Evolutionary conservation across 1,140 invertebrate species (phyloP).

Genomic region (Halesus radiatus): DNA sequence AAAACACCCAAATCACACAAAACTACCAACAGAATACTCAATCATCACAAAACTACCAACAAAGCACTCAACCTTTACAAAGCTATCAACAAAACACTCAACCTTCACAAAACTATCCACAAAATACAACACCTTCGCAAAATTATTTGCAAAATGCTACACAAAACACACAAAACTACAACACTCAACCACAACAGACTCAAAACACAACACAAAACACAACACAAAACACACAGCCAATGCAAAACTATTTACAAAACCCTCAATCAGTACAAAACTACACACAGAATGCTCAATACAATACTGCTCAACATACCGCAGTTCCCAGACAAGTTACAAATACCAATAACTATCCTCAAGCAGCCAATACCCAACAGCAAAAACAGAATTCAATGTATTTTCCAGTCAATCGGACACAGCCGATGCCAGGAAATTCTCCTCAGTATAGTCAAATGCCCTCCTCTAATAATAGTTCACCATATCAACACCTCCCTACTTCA

Average conservation of each 20-base stretch:
- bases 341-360: conserved; percentile 40
- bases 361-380: conserved; percentile 45
- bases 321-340: conserved; percentile 38
- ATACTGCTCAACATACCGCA: conserved; percentile 50
- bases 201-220: conserved; percentile 61
- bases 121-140: neutral
- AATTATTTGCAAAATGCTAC: conserved; percentile 1
- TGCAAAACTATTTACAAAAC: conserved; percentile 57
- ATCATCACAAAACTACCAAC: neutral
- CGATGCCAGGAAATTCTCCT: conserved; percentile 24
- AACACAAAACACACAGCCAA: conserved; percentile 54
- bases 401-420: conserved; percentile 54
- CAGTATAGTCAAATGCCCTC: conserved; percentile 38
- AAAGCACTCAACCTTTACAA: neutral
- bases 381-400: conserved; percentile 57
- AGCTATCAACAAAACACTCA: neutral
- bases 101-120: conserved; percentile 55
- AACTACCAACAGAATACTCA: conserved; percentile 1
- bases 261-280: conserved; percentile 63
- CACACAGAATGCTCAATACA: conserved; percentile 25
- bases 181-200: conserved; percentile 63
- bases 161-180: conserved; percentile 55
- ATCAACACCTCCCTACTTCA: conserved; percentile 68
- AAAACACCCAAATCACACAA: conserved; percentile 44
- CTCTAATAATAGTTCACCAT: conserved; percentile 56